phyloP scores from a whole-genome alignment of 1,140 invertebrate species.

The Chironomus striatipennis region DNA sequence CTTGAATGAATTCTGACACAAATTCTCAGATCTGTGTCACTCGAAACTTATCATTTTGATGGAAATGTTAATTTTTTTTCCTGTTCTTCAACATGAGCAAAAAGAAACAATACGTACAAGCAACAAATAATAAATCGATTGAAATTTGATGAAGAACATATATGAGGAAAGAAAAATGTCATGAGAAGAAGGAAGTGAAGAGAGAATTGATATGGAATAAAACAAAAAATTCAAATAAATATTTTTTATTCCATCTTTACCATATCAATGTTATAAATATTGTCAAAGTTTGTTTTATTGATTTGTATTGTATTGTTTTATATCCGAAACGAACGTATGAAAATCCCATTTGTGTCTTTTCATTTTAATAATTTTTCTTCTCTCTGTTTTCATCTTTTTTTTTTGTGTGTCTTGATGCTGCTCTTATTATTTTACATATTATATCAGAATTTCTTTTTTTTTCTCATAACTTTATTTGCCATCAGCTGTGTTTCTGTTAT shows the following conservation, averaged over 20 bases:
- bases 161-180: too few relatives aligned
- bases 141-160: too few relatives aligned
- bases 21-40: too few relatives aligned
- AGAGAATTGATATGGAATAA: neutral
- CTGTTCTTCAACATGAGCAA: too few relatives aligned
- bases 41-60: too few relatives aligned
- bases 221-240: neutral
- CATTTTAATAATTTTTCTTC: slow-evolving; percentile 9
- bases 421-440: too few relatives aligned
- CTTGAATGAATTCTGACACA: too few relatives aligned
- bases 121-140: too few relatives aligned
- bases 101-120: too few relatives aligned
- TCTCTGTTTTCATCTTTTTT: neutral
- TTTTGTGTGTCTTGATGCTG: too few relatives aligned
- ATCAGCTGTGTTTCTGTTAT: neutral
- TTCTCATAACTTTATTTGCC: neutral
- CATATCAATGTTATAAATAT: neutral
- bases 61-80: too few relatives aligned
- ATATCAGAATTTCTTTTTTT: neutral
- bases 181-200: too few relatives aligned
- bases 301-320: neutral
- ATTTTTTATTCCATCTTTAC: neutral
- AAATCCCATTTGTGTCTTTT: neutral
- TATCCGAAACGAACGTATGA: neutral
- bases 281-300: slow-evolving; percentile 14